phyloP scores from a whole-genome alignment of 2,888 invertebrate species.

The Drosophila glabriapex region DNA sequence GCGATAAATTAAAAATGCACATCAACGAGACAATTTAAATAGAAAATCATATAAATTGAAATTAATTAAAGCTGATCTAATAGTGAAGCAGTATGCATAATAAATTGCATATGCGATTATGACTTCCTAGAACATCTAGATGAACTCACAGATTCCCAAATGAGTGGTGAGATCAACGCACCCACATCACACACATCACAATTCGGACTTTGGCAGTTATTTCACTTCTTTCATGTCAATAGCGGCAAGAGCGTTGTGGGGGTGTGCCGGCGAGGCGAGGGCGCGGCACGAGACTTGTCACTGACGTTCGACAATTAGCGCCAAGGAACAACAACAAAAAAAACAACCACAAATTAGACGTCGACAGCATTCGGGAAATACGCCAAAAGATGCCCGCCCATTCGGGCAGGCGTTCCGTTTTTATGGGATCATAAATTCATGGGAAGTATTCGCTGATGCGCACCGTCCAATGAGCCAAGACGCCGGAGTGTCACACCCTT shows the following conservation, averaged over 20 bases:
- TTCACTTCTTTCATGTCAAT: conserved; percentile 26
- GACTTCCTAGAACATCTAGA: conserved; percentile 67
- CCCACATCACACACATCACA: conserved; percentile 59
- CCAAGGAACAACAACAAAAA: conserved; percentile 49
- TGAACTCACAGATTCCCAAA: conserved; percentile 55
- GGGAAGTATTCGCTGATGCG: conserved; percentile 51
- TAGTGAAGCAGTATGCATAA: conserved; percentile 60
- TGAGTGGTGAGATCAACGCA: conserved; percentile 70
- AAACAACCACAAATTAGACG: conserved; percentile 29
- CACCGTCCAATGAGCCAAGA: conserved; percentile 51
- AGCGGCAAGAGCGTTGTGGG: conserved; percentile 7
- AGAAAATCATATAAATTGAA: conserved; percentile 64
- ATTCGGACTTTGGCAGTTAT: conserved; percentile 42
- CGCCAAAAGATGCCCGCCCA: conserved; percentile 42
- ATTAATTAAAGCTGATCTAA: conserved; percentile 57
- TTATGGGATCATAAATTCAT: conserved; percentile 71
- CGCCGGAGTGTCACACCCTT: conserved; percentile 36
- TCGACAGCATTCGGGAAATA: conserved; percentile 43
- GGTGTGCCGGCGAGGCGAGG: conserved; percentile 31
- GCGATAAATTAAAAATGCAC: conserved; percentile 24
- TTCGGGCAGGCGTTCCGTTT: conserved; percentile 53
- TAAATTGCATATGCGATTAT: conserved; percentile 61
- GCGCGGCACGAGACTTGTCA: conserved; percentile 65
- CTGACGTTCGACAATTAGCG: conserved; percentile 70
- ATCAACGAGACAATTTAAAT: conserved; percentile 50